Percentiles rank a stretch among this genome's conserved stretches.
These are phyloP conservation scores for Sclerurus mexicanus DNA, from an alignment of 2,113 vertebrate species.

Conservation along the genomic window DNA sequence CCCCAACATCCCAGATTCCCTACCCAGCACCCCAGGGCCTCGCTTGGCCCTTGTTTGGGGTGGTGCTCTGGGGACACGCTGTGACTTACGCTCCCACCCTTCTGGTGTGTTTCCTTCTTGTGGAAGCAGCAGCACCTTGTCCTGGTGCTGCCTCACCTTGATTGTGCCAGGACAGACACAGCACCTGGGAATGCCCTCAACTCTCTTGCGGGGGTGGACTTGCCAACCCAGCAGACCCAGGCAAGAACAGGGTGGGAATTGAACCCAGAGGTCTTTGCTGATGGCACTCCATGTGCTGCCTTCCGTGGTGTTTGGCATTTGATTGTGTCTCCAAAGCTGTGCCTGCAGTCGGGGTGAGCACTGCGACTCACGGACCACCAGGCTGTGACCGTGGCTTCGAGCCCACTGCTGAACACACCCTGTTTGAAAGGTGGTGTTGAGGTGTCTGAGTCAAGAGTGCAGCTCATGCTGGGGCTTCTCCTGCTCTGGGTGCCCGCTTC, in stretches of 20 bases:
- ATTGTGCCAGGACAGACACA: neutral
- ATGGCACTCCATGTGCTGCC: accelerated
- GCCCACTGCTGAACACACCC: neutral
- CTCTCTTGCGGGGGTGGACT: neutral
- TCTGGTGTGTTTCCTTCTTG: neutral
- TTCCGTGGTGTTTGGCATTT: neutral
- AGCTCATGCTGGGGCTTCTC: neutral
- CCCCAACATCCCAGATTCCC: neutral
- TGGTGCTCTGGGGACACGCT: too few species aligned
- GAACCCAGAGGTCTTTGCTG: neutral
- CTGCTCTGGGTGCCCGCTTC: neutral
- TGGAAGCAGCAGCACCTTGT: neutral
- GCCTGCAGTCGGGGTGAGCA: neutral
- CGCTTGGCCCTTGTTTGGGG: accelerated
- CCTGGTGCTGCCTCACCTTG: neutral
- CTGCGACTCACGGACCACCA: accelerated
- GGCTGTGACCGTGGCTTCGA: neutral
- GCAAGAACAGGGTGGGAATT: neutral
- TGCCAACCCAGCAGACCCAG: neutral
- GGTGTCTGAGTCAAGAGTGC: neutral
- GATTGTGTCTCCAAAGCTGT: neutral
- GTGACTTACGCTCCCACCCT: neutral
- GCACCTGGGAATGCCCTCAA: accelerated
- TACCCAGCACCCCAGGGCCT: neutral
- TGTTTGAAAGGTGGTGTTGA: neutral